Percentiles rank a stretch among this genome's conserved stretches.
These are phyloP conservation scores for Brachyopa scutellaris DNA, from an alignment of 2,888 invertebrate species.

Conservation along the genomic window DNA sequence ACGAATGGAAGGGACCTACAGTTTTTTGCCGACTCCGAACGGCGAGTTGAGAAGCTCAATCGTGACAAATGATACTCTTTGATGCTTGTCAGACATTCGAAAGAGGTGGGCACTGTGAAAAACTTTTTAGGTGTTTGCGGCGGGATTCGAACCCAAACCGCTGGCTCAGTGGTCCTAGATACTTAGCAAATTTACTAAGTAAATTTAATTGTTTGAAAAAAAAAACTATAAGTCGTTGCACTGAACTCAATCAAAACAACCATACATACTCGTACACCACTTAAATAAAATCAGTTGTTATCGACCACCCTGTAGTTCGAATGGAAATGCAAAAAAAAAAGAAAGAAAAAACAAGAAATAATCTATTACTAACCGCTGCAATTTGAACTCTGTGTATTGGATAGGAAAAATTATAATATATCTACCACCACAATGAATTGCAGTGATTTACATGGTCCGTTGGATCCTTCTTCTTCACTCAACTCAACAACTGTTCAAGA, in stretches of 20 bases:
- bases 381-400: conserved; percentile 48
- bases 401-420: conserved; percentile 61
- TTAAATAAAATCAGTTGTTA: too few species aligned
- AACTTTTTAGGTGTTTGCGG: too few species aligned
- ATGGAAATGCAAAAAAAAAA: background rate
- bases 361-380: conserved; percentile 32
- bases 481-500: conserved; percentile 19
- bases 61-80: too few species aligned
- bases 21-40: too few species aligned
- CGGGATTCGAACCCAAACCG: too few species aligned
- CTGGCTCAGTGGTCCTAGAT: too few species aligned
- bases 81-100: too few species aligned
- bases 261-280: too few species aligned
- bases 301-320: conserved; percentile 21
- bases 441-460: conserved; percentile 66
- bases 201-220: background rate
- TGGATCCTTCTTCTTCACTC: conserved; percentile 53
- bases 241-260: conserved; percentile 1
- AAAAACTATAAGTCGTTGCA: too few species aligned
- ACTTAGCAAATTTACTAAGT: background rate
- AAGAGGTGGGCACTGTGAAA: too few species aligned
- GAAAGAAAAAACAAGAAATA: conserved; percentile 11
- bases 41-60: too few species aligned
- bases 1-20: too few species aligned
- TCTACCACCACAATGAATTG: conserved; percentile 60